Conservation (phyloP, 2,113 vertebrate genomes). For the Regulus satrapa region DNA sequence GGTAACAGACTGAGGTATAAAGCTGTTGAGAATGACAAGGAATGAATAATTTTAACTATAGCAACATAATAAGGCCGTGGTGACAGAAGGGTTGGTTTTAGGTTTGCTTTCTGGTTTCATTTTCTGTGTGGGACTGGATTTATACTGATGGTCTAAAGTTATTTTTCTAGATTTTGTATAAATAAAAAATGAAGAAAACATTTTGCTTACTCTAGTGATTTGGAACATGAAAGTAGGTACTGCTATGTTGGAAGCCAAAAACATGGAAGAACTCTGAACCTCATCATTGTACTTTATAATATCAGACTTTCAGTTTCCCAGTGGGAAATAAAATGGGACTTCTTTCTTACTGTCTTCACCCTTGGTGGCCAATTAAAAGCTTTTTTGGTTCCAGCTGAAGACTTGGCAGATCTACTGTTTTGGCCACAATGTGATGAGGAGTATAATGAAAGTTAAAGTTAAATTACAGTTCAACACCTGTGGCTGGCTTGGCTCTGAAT, state of each 20-base stretch:
- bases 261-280: background rate
- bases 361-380: slow-evolving; percentile 35
- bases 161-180: background rate
- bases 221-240: background rate
- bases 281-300: background rate
- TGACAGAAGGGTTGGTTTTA: background rate
- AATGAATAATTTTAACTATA: background rate
- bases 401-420: background rate
- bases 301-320: background rate
- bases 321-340: background rate
- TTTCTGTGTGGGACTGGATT: background rate
- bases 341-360: background rate
- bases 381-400: slow-evolving; percentile 25
- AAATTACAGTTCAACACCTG: slow-evolving; percentile 29
- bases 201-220: background rate
- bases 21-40: background rate
- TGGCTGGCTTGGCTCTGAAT: slow-evolving; percentile 23
- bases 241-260: background rate
- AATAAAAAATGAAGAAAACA: background rate
- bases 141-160: background rate
- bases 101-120: background rate
- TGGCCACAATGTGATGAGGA: background rate
- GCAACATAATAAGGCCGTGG: background rate
- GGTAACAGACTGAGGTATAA: background rate
- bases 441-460: slow-evolving; percentile 43